These are phyloP conservation scores for Oceanodroma leucorhoa DNA, from an alignment of 2,797 vertebrate genomes.

Conservation along the genomic window DNA sequence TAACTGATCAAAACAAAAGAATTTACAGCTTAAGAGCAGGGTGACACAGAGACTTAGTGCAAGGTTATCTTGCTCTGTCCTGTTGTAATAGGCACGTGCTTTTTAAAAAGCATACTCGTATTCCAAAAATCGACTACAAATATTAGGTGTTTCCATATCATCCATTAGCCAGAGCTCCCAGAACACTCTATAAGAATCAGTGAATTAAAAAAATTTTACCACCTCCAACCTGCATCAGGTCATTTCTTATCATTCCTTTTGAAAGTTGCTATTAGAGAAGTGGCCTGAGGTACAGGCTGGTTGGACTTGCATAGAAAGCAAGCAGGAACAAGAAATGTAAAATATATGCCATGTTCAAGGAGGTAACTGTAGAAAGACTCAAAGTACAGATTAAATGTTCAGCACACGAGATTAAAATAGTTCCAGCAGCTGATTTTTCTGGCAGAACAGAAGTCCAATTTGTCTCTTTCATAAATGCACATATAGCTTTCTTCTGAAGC, in stretches of 20 bases:
- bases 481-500: background rate
- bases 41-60: background rate
- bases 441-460: background rate
- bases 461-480: background rate
- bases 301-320: background rate
- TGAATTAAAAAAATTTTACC: background rate
- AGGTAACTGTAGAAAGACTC: background rate
- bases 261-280: background rate
- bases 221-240: background rate
- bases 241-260: background rate
- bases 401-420: background rate
- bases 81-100: background rate
- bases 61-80: slow-evolving; percentile 16
- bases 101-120: background rate
- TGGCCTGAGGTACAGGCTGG: background rate
- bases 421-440: background rate
- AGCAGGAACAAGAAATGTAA: background rate
- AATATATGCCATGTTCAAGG: background rate
- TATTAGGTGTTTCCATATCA: background rate
- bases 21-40: slow-evolving; percentile 11
- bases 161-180: background rate
- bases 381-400: background rate
- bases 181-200: background rate
- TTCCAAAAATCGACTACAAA: background rate
- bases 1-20: background rate